Base-by-base conservation (phyloP, 2,113 vertebrate genomes). In the Carollia perspicillata region DNA sequence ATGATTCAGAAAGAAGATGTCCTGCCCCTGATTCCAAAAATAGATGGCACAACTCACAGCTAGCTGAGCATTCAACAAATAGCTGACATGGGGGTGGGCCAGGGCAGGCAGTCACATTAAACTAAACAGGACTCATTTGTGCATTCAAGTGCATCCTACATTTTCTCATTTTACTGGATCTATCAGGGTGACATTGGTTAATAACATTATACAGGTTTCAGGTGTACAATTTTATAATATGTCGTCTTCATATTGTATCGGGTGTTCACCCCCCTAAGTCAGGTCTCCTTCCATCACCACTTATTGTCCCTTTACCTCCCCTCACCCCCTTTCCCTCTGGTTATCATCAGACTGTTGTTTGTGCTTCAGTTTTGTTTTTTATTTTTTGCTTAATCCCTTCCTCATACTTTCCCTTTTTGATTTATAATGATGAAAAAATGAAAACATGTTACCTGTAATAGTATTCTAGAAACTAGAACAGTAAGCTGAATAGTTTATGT, bases 381-480 rank as follows among this genome's bases (percentile, higher is more conserved):
- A 28, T 47, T 75, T 75, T n/a, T 75, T 49, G 30, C 17, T 49
- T 77, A 77, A 49, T 77, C 44, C 17, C 44, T 77, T 77, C 44
- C n/a, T 49, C 44, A 79, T 5, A 42, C 26, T 75, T 71, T 96
- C 66, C 79, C 51, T 42, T 66, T 81, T 91, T 85, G 35, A 71
- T 58, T 68, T 47, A 0, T 58, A 89, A 80, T 63, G n/a, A 17
- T 33, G 26, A 89, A 8, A 16, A 28, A 91, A 71, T 66, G 17
- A 63, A 63, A 89, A 78, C 58, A 84, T 75, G 91, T 83, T 63
- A 89, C 44, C 42, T 42, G 6, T 68, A 75, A 86, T 69, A 18
- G 71, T 84, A 92, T 72, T 84, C 75, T 80, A 77, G 65, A 93
- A 92, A 72, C 80, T 84, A 86, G 60, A 97, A 95, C 69, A 87